Percentiles rank a stretch among this genome's conserved stretches.
Evolutionary conservation across 2,797 vertebrate genomes (phyloP).

Genomic region (Lacerta agilis): DNA sequence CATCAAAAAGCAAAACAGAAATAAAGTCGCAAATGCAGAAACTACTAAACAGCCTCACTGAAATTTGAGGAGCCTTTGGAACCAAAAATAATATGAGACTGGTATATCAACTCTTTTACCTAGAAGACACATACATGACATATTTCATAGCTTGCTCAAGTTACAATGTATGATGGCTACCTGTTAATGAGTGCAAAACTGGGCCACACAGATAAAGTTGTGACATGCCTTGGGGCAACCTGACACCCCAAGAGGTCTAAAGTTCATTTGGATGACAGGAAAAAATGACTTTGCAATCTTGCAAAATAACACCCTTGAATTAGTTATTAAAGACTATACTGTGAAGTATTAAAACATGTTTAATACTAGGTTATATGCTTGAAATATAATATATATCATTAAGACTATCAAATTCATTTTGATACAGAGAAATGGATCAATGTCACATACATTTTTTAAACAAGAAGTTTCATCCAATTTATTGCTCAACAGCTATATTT

Average conservation of each 20-base stretch:
- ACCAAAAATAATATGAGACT: not conserved
- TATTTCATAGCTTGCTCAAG: not conserved
- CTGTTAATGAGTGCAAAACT: conserved; percentile 8
- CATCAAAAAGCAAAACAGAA: not conserved
- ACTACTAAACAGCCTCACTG: not conserved
- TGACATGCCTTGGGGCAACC: not conserved
- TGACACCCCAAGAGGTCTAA: not conserved
- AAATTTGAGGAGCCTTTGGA: not conserved
- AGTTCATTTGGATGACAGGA: conserved; percentile 39
- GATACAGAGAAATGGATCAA: conserved; percentile 1
- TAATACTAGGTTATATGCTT: not conserved
- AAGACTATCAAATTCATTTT: not conserved
- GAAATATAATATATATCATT: conserved; percentile 6
- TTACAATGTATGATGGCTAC: not conserved
- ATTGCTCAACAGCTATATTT: conserved; percentile 46
- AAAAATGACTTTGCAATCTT: conserved; percentile 31
- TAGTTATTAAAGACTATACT: conserved; percentile 8
- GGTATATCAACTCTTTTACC: not conserved
- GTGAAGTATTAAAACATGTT: conserved; percentile 26
- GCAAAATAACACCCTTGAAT: conserved; percentile 30
- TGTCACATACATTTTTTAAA: conserved; percentile 7
- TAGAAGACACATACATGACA: not conserved
- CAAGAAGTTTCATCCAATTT: conserved; percentile 33
- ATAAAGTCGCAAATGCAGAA: not conserved
- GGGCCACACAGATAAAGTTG: not conserved